Evolutionary conservation across 2,888 invertebrate species (phyloP), one percentile per base, ranked within the genome.

Genomic region (Drosophila pseudotakahashii): DNA sequence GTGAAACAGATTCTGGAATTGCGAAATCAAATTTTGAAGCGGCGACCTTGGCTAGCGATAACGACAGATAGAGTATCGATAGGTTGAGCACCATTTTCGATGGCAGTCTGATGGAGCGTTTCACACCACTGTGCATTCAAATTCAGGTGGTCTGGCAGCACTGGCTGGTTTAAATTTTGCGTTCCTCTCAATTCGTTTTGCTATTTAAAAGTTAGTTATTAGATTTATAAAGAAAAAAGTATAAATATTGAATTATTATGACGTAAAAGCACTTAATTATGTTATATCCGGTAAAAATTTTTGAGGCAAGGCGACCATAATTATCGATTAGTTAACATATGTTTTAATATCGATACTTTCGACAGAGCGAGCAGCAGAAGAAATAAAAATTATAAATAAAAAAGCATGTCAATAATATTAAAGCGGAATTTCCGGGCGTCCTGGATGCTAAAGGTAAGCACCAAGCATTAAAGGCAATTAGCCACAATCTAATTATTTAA

Each of bases 381-480:
- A 44, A 55, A 32, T 19, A 60, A n/a, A 26, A 11, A 54, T 45
- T 45, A 50, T 36, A 50, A 26, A 57, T 30, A 61, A 50, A 45
- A 36, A 7, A 42, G 59, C 57, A 81, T 83, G 82, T 83, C 83
- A 4, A 13, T 77, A 53, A 71, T 83, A 26, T 48, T 83, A 42
- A 77, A 61, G 47, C 66, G 76, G 0, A 72, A 53, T 2, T 11
- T 77, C 7, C 64, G 66, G 3, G 30, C 73, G 0, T 52, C 58
- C 7, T 62, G 64, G 84, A 34, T 81, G 2, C 37, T 81, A 6
- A 74, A 79, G 81, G 82, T 83, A 73, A 7, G 0, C 34, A 11
- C 9, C 1, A 1, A 16, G 26, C 7, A 50, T 10, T 1, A 13
- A 10, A 5, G 0, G n/a, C 0, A 4, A 30, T 16, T 5, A 5